phyloP scores from a whole-genome alignment of 2,113 vertebrate species.

The Neodontobutis hainanensis region DNA sequence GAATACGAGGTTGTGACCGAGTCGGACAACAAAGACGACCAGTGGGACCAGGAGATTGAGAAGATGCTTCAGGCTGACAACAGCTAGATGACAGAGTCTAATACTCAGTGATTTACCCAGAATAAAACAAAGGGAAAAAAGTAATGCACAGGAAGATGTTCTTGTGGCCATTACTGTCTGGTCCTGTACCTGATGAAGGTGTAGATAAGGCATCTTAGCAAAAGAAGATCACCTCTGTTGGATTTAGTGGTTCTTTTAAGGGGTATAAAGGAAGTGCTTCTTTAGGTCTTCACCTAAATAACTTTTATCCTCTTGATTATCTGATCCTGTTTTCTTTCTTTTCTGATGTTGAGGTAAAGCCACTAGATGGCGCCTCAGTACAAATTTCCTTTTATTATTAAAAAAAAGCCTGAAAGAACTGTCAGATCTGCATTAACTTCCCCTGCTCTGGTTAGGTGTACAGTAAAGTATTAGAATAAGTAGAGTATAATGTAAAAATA shows the following conservation, averaged over 20 bases:
- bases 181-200: constrained; percentile 22
- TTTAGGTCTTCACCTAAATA: constrained; percentile 10
- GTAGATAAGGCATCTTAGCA: constrained; percentile 22
- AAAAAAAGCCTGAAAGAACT: background rate
- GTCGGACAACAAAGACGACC: constrained; percentile 87
- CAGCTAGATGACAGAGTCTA: constrained; percentile 59
- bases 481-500: constrained; percentile 48
- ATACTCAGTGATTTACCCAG: background rate
- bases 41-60: constrained; percentile 96
- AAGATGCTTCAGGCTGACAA: constrained; percentile 88
- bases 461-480: constrained; percentile 27
- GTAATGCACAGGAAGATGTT: constrained; percentile 18
- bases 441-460: constrained; percentile 40
- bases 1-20: constrained; percentile 93
- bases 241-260: constrained; percentile 15
- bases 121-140: constrained; percentile 6
- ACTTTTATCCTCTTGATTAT: constrained; percentile 4
- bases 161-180: constrained; percentile 8
- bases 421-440: background rate
- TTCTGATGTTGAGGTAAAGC: background rate
- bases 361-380: constrained; percentile 37
- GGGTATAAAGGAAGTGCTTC: constrained; percentile 19
- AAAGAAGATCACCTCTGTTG: constrained; percentile 23
- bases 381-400: constrained; percentile 10
- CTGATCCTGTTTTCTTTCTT: constrained; percentile 3